These are phyloP conservation scores for Autographa gamma DNA, from an alignment of 2,888 invertebrate genomes.

Conservation along the genomic window DNA sequence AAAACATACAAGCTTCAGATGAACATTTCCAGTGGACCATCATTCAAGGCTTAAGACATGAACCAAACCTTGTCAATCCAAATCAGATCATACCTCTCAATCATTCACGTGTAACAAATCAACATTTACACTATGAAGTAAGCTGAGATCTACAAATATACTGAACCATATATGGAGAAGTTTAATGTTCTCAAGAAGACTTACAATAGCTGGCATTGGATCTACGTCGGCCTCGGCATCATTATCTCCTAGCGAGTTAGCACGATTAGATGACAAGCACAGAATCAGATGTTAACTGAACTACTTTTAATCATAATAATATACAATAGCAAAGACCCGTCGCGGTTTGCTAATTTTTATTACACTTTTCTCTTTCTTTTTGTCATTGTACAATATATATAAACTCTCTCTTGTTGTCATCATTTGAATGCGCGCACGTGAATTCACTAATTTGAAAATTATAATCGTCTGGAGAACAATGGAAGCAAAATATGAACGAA, in stretches of 20 bases:
- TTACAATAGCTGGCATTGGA: constrained; percentile 46
- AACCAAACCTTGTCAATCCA: constrained; percentile 11
- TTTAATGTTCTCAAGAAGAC: constrained; percentile 43
- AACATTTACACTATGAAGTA: constrained; percentile 24
- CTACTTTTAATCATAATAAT: constrained; percentile 20
- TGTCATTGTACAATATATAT: not conserved
- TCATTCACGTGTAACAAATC: constrained; percentile 25
- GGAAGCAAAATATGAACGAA: not conserved
- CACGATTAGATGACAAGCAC: constrained; percentile 59
- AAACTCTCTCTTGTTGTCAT: not conserved
- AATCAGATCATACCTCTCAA: constrained; percentile 4
- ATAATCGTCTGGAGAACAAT: not conserved
- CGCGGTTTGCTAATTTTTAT: not conserved
- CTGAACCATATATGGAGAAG: constrained; percentile 43
- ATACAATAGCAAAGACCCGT: not conserved
- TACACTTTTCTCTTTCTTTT: not conserved
- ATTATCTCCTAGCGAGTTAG: constrained; percentile 69
- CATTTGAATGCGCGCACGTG: not conserved
- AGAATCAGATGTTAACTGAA: constrained; percentile 36
- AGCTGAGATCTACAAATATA: constrained; percentile 40
- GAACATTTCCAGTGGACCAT: constrained; percentile 9
- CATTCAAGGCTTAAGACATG: constrained; percentile 15
- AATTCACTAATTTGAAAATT: constrained; percentile 1
- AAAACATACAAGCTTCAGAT: not conserved
- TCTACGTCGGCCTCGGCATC: constrained; percentile 69